Base-by-base conservation (phyloP, 2,888 invertebrate genomes). In the Peribatodes rhomboidaria region DNA sequence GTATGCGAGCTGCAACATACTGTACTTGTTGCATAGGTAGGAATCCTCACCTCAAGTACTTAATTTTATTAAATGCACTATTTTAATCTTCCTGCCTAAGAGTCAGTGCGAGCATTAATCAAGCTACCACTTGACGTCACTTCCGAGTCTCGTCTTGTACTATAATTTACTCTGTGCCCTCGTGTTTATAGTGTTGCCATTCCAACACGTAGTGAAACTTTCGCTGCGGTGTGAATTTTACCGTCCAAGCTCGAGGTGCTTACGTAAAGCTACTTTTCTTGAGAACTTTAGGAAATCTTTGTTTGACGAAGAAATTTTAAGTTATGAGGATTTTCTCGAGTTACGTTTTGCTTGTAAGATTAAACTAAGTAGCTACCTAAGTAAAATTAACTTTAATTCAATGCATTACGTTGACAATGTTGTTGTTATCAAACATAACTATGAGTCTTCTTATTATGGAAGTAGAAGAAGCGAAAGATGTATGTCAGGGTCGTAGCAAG, bases 151-250 rank as follows among this genome's bases (percentile, higher is more conserved):
- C 33, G 11, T 35, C 9, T 35, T 6, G 6, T 27, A 27, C 27
- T 27, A 27, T 27, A 4, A 6, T 27, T 27, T 2, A 13, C 1
- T 37, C 53, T 10, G 18, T 18, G 13, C 11, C 3, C 42, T 49
- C 20, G 16, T 52, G 44, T 55, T 46, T 61, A 57, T 33, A 53
- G 39, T 35, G 35, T 42, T 20, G 11, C 42, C 18, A 11, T 42
- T 46, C 41, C 52, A 46, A 37, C 52, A 53, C 63, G 46, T 70
- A 70, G 61, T 69, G 69, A 56, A 65, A 67, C 70, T 70, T 71
- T 72, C 65, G 62, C 68, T 44, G 58, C 58, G 56, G 52, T 52
- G 31, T 50, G 62, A 65, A 58, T 59, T 55, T 54, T 55, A 55
- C 44, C 46, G 47, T 37, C 52, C 47, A 46, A 52, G 13, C 42